A percentile compares a stretch with the other conserved stretches of the same genome.
phyloP scores from a whole-genome alignment of 1,140 invertebrate genomes.

The Tenebrio molitor region DNA sequence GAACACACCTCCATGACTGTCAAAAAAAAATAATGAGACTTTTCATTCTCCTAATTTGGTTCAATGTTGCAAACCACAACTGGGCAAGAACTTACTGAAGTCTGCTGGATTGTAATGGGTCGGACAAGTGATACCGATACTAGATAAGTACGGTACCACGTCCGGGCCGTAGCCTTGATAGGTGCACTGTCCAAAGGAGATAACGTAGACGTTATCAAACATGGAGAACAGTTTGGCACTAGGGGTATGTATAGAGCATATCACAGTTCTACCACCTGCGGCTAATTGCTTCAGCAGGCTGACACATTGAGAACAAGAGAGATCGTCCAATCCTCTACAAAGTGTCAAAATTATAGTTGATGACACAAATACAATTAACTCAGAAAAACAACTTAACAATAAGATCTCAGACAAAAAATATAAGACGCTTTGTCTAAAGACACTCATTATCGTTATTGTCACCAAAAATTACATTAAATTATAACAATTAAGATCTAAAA shows the following conservation, averaged over 20 bases:
- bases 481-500: no score
- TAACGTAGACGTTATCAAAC: constrained; percentile 84
- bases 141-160: constrained; percentile 78
- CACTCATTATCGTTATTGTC: no score
- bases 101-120: constrained; percentile 86
- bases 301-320: constrained; percentile 82
- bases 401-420: no score
- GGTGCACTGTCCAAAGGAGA: constrained; percentile 80
- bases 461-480: no score
- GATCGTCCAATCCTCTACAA: constrained; percentile 81
- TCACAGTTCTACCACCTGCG: constrained; percentile 84
- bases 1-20: constrained; percentile 83
- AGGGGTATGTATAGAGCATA: constrained; percentile 94
- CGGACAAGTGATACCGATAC: constrained; percentile 79
- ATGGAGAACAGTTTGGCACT: constrained; percentile 83
- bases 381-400: no score
- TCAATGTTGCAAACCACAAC: no score
- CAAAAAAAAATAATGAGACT: constrained; percentile 61
- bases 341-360: no score
- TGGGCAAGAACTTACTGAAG: constrained; percentile 79
- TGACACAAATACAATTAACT: no score
- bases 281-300: constrained; percentile 83
- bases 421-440: no score
- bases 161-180: constrained; percentile 78
- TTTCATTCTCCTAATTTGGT: no score